These are phyloP conservation scores for Agrotis segetum DNA, from an alignment of 2,888 invertebrate species.

Conservation along the genomic window DNA sequence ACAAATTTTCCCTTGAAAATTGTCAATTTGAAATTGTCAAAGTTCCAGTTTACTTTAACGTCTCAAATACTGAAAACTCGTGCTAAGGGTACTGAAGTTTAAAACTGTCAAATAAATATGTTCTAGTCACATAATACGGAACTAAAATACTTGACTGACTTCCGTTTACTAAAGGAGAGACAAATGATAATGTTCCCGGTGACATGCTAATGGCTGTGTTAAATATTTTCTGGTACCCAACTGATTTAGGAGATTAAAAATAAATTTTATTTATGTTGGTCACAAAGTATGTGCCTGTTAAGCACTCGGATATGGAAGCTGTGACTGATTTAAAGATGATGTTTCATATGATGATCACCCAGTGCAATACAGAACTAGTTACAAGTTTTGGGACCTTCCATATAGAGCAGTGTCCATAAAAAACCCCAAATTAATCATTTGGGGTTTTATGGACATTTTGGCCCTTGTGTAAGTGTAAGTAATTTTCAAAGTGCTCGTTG, in stretches of 20 bases:
- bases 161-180: conserved; percentile 44
- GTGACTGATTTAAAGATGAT: conserved; percentile 26
- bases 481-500: no score
- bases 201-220: conserved; percentile 49
- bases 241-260: conserved; percentile 56
- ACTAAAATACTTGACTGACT: background rate
- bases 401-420: no score
- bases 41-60: no score
- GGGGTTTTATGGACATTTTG: no score
- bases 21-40: no score
- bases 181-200: conserved; percentile 24
- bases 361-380: no score
- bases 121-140: background rate
- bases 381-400: no score
- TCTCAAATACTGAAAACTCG: no score
- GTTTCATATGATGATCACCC: no score
- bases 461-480: no score
- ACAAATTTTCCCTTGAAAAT: no score
- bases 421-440: no score
- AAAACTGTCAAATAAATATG: conserved; percentile 18
- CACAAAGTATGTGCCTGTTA: conserved; percentile 27
- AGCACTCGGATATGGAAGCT: background rate
- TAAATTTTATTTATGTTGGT: conserved; percentile 51
- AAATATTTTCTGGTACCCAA: conserved; percentile 34
- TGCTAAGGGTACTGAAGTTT: background rate